These are phyloP conservation scores for Meles meles DNA, from an alignment of 2,113 vertebrate genomes.

Conservation along the genomic window DNA sequence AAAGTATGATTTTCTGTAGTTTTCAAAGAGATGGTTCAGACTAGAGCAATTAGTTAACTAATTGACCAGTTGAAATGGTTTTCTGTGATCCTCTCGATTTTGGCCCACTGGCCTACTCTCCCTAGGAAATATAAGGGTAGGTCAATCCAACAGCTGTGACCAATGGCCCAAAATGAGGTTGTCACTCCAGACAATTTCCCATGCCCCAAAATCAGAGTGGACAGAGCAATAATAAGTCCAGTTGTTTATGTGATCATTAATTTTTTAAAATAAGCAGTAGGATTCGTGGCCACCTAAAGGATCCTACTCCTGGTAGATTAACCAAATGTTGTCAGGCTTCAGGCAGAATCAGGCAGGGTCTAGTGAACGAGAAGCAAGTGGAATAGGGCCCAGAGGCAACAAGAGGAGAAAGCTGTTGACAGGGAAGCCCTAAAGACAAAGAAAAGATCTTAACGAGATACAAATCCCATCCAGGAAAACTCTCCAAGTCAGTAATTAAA, in stretches of 20 bases:
- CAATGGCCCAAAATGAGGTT: background rate
- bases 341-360: background rate
- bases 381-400: background rate
- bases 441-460: background rate
- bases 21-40: conserved; percentile 25
- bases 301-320: background rate
- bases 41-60: conserved; percentile 40
- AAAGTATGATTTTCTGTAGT: conserved; percentile 22
- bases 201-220: background rate
- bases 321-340: background rate
- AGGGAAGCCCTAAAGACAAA: background rate
- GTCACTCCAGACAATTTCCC: background rate
- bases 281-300: background rate
- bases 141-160: conserved; percentile 12
- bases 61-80: conserved; percentile 19
- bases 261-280: conserved; percentile 21
- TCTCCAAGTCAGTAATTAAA: conserved; percentile 48
- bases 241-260: background rate
- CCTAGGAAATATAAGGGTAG: background rate
- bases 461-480: background rate
- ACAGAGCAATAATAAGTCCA: background rate
- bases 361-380: background rate
- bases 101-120: background rate
- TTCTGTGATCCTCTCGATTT: background rate
- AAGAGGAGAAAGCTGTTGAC: background rate